A percentile compares a stretch with the other conserved stretches of the same genome.
These are phyloP conservation scores for Drosophila nigritarsus DNA, from an alignment of 2,888 invertebrate species.

Conservation along the genomic window DNA sequence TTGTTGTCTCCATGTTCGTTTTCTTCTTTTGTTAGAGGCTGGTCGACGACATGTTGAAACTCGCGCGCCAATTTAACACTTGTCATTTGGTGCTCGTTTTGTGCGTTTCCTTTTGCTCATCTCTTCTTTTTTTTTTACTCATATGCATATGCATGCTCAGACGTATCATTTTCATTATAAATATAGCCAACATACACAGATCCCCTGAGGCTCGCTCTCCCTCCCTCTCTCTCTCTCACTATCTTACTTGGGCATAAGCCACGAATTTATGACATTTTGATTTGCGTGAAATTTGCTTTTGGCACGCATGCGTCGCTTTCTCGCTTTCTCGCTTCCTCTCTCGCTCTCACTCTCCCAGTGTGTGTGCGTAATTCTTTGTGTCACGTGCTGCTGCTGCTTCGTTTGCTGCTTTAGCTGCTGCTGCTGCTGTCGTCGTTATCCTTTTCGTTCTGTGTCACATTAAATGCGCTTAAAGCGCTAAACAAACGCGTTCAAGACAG, in stretches of 20 bases:
- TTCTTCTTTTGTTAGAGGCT: conserved; percentile 59
- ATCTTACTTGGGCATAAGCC: conserved; percentile 66
- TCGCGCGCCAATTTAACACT: conserved; percentile 81
- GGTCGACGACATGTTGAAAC: conserved; percentile 75
- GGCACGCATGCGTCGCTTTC: conserved; percentile 79
- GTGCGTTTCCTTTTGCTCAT: conserved; percentile 29
- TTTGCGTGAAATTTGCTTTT: conserved; percentile 84
- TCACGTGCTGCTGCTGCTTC: conserved; percentile 66
- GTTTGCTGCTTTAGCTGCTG: conserved; percentile 37
- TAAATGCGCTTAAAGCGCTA: conserved; percentile 80
- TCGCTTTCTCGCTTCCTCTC: conserved; percentile 45
- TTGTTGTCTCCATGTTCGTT: conserved; percentile 13
- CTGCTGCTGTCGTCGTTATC: conserved; percentile 73
- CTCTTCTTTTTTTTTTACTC: conserved; percentile 13
- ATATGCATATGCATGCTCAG: conserved; percentile 33
- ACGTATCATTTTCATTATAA: conserved; percentile 79
- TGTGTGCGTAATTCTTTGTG: conserved; percentile 51
- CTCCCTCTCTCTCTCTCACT: neutral
- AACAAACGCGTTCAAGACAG: conserved; percentile 69
- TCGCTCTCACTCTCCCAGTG: conserved; percentile 25
- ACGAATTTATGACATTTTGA: conserved; percentile 83
- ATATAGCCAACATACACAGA: conserved; percentile 53
- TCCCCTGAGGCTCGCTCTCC: conserved; percentile 37
- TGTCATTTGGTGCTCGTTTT: conserved; percentile 67
- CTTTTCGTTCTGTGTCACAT: conserved; percentile 80